Conservation (phyloP, 2,888 invertebrate genomes). For the Diadegma fenestrale region DNA sequence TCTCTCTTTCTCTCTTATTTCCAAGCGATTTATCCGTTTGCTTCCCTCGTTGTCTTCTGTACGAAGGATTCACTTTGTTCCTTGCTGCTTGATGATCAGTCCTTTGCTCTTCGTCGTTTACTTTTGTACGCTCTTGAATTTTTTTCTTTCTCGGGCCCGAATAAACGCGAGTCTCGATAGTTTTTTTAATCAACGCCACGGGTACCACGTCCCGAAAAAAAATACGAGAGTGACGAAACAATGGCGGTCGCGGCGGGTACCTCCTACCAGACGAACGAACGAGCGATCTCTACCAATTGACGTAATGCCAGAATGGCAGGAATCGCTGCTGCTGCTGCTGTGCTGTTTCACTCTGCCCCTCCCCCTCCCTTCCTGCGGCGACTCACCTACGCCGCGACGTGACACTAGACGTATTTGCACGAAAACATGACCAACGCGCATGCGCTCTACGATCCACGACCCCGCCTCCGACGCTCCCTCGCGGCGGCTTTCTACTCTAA, state of each 20-base stretch:
- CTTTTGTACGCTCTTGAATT: not conserved
- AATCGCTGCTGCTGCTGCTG: slow-evolving; percentile 66
- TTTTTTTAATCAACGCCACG: slow-evolving; percentile 42
- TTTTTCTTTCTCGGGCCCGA: slow-evolving; percentile 2
- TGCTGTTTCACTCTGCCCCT: slow-evolving; percentile 41
- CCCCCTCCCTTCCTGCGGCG: not conserved
- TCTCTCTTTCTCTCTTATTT: slow-evolving; percentile 57
- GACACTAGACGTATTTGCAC: slow-evolving; percentile 18
- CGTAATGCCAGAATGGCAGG: slow-evolving; percentile 82
- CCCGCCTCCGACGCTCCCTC: not conserved
- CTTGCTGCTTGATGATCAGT: slow-evolving; percentile 17
- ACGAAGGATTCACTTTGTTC: slow-evolving; percentile 71
- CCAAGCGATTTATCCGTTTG: slow-evolving; percentile 55
- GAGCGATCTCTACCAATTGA: slow-evolving; percentile 79
- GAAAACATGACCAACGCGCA: slow-evolving; percentile 30
- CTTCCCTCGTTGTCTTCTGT: slow-evolving; percentile 62
- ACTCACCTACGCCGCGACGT: slow-evolving; percentile 6
- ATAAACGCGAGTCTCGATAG: slow-evolving; percentile 16
- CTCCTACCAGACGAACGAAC: slow-evolving; percentile 81
- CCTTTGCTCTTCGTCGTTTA: not conserved
- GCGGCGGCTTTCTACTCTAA: slow-evolving; percentile 1
- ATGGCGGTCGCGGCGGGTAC: slow-evolving; percentile 80
- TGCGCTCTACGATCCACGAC: not conserved
- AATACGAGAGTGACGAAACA: slow-evolving; percentile 78
- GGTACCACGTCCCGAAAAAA: slow-evolving; percentile 66